These are phyloP conservation scores for Tangara arthus DNA, from an alignment of 2,797 vertebrate species.

Conservation along the genomic window DNA sequence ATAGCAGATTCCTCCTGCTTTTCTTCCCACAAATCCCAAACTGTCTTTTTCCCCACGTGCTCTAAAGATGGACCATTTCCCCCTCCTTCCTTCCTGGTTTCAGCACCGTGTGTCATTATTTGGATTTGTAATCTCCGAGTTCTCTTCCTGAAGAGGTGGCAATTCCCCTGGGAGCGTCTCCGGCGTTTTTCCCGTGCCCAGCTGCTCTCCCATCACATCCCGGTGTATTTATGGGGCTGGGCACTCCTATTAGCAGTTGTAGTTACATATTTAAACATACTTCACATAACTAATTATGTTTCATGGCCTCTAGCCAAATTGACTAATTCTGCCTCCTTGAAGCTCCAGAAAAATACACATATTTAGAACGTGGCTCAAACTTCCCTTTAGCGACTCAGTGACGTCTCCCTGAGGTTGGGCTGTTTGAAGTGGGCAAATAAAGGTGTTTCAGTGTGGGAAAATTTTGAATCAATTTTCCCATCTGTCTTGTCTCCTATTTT, in stretches of 20 bases:
- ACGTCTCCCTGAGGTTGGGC: background rate
- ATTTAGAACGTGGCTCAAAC: slow-evolving; percentile 60
- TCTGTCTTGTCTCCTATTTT: background rate
- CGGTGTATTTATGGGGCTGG: slow-evolving; percentile 12
- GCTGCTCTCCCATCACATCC: slow-evolving; percentile 6
- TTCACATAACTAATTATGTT: slow-evolving; percentile 66
- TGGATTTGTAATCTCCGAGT: background rate
- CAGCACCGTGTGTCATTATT: background rate
- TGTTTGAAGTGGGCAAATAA: background rate
- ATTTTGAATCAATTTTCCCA: background rate
- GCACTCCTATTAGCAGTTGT: slow-evolving; percentile 47
- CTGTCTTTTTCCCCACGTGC: accelerated
- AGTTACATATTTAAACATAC: slow-evolving; percentile 69
- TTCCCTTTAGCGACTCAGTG: background rate
- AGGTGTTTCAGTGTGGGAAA: background rate
- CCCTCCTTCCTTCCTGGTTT: background rate
- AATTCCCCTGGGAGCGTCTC: slow-evolving; percentile 39
- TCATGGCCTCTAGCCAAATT: slow-evolving; percentile 65
- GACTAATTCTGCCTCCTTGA: slow-evolving; percentile 62
- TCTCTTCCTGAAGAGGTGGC: slow-evolving; percentile 45
- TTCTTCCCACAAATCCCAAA: background rate
- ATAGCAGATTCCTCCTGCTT: background rate
- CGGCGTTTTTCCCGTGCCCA: background rate
- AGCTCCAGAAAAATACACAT: slow-evolving; percentile 56
- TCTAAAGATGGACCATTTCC: background rate